phyloP scores from a whole-genome alignment of 2,113 vertebrate genomes.

The Ranitomeya variabilis region DNA sequence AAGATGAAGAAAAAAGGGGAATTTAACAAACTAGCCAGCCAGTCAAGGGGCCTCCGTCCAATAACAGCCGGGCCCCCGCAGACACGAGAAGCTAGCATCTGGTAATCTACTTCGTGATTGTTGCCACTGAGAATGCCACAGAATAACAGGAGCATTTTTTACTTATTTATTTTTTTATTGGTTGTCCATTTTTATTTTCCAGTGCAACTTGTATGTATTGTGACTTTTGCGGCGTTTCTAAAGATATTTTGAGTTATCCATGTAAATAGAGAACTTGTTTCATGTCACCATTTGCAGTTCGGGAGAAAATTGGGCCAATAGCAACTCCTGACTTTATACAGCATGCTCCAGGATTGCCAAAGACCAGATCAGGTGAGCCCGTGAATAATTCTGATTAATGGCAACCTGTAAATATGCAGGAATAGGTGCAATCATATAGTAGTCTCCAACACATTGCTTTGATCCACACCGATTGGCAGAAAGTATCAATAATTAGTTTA shows the following conservation, averaged over 20 bases:
- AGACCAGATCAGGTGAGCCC: constrained; percentile 79
- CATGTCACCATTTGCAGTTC: constrained; percentile 66
- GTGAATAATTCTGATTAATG: not conserved
- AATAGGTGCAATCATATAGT: not conserved
- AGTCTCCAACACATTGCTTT: not conserved
- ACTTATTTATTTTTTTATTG: not conserved
- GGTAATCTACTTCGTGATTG: not conserved
- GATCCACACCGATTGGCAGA: not conserved
- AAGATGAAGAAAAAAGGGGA: too few species aligned
- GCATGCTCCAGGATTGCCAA: constrained; percentile 78
- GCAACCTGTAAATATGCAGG: not conserved
- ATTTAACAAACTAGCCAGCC: too few species aligned
- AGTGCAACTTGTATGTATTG: not conserved
- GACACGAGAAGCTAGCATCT: not conserved
- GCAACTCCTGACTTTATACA: constrained; percentile 82
- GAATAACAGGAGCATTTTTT: not conserved
- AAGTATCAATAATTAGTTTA: not conserved
- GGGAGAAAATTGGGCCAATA: constrained; percentile 81
- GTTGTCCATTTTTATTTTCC: not conserved
- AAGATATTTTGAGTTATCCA: not conserved
- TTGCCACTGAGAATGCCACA: not conserved
- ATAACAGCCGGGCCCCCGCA: too few species aligned
- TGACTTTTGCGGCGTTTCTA: not conserved
- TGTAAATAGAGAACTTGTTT: not conserved
- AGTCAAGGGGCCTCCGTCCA: too few species aligned